A percentile compares a stretch with the other conserved stretches of the same genome.
phyloP scores from a whole-genome alignment of 35 echinoderm and acorn worm species.

The Ophiothrix spiculata region DNA sequence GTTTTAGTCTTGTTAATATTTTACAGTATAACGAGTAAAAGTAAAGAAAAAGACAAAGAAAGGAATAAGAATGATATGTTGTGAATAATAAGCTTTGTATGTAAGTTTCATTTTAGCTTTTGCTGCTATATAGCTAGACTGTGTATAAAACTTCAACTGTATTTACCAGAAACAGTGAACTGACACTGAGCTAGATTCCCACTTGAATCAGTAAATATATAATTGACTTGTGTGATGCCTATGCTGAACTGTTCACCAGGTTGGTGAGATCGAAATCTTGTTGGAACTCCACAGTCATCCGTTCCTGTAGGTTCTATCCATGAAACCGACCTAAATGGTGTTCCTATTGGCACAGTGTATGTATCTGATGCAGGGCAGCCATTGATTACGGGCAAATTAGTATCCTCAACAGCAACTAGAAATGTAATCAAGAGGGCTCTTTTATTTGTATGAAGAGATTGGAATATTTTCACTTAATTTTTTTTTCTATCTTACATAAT shows the following conservation, averaged over 20 bases:
- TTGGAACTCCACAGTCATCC: conserved; percentile 35
- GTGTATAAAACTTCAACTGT: background rate
- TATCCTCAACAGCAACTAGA: conserved; percentile 12
- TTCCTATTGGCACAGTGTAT: conserved; percentile 31
- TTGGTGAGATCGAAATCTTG: background rate
- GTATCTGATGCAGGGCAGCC: conserved; percentile 37
- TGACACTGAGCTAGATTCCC: background rate
- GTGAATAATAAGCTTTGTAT: too few species aligned
- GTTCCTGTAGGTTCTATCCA: conserved; percentile 61
- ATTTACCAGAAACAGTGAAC: conserved; percentile 17
- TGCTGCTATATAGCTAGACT: background rate
- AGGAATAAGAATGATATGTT: too few species aligned
- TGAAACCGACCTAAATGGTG: background rate
- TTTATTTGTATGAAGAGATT: too few species aligned
- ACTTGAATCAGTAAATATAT: conserved; percentile 24
- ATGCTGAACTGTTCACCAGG: conserved; percentile 22
- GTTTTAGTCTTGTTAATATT: background rate
- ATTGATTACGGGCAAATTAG: background rate
- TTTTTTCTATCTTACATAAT: too few species aligned
- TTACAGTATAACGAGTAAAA: background rate
- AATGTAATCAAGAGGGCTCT: background rate
- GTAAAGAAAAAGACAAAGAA: background rate
- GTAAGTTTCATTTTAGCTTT: too few species aligned
- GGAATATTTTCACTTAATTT: too few species aligned
- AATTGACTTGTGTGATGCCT: conserved; percentile 24